Conservation (phyloP, 2,888 invertebrate genomes). For the Phoenoteleia sp. region DNA sequence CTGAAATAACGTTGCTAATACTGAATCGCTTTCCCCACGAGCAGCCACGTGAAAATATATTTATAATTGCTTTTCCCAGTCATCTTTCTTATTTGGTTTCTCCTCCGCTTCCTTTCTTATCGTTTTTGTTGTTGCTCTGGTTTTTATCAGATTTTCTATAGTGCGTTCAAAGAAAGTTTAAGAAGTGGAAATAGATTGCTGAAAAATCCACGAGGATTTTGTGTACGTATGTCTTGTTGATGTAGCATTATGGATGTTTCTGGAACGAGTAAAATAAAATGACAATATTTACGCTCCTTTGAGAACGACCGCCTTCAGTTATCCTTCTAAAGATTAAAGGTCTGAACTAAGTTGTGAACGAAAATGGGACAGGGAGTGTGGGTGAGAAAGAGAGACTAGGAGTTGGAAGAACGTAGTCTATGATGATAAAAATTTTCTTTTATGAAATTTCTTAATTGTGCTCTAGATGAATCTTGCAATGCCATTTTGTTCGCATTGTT, state of each 20-base stretch:
- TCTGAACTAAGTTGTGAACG: neutral
- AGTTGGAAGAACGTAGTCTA: neutral
- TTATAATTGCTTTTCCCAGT: conserved; percentile 51
- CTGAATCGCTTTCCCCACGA: conserved; percentile 15
- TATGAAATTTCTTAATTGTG: neutral
- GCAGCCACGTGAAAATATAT: conserved; percentile 51
- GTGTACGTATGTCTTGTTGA: conserved; percentile 23
- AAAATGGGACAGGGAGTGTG: neutral
- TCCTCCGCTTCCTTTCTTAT: neutral
- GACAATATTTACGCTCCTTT: conserved; percentile 60
- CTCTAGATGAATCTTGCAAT: too few relatives aligned
- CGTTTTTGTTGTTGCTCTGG: conserved; percentile 28
- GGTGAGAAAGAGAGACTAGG: neutral
- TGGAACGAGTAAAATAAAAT: conserved; percentile 50
- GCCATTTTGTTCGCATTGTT: too few relatives aligned
- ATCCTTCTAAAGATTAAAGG: conserved; percentile 25
- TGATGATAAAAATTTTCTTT: neutral
- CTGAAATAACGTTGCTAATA: conserved; percentile 58
- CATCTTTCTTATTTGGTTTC: conserved; percentile 47
- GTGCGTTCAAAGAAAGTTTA: conserved; percentile 39
- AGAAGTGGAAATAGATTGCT: conserved; percentile 54
- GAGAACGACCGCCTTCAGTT: conserved; percentile 44
- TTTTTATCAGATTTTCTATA: neutral
- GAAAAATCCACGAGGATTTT: conserved; percentile 17
- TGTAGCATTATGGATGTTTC: conserved; percentile 16